phyloP scores from a whole-genome alignment of 2,797 vertebrate species.

The Rhynchotus rufescens region DNA sequence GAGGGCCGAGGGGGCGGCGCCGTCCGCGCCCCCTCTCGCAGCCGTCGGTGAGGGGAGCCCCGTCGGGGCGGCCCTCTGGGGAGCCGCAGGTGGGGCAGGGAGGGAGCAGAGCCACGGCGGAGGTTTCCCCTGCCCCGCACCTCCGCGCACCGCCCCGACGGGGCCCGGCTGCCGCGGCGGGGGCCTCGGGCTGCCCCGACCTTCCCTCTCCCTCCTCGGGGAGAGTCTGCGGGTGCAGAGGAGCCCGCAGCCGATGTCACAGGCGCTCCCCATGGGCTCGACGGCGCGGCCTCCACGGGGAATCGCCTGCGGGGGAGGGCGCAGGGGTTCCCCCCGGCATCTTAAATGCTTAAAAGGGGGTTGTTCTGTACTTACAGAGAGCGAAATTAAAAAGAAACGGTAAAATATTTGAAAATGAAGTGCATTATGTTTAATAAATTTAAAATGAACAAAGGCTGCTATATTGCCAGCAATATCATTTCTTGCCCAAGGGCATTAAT shows the following conservation, averaged over 20 bases:
- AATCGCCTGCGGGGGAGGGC: constrained; percentile 43
- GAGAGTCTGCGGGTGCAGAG: constrained; percentile 24
- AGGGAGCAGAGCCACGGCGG: neutral
- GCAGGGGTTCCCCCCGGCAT: constrained; percentile 25
- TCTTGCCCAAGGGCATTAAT: constrained; percentile 85
- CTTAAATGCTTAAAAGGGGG: constrained; percentile 85
- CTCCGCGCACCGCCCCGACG: neutral
- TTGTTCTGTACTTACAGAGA: constrained; percentile 86
- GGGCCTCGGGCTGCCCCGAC: neutral
- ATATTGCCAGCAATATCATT: constrained; percentile 85
- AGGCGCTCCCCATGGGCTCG: constrained; percentile 72
- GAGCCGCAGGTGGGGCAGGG: neutral
- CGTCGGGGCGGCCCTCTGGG: fast-evolving
- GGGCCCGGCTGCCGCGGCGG: neutral
- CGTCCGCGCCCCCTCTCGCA: neutral
- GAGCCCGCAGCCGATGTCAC: constrained; percentile 74
- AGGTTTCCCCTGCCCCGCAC: neutral
- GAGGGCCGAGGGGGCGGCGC: neutral
- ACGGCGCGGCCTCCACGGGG: constrained; percentile 62
- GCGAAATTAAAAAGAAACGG: constrained; percentile 88
- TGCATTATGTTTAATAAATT: constrained; percentile 89
- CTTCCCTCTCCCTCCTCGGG: neutral
- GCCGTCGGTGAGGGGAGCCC: neutral
- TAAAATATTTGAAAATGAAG: constrained; percentile 89
- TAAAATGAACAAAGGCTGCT: constrained; percentile 88